Evolutionary conservation across 2,113 vertebrate genomes (phyloP), one percentile per base, ranked within the genome.

Genomic region (Bos indicus): DNA sequence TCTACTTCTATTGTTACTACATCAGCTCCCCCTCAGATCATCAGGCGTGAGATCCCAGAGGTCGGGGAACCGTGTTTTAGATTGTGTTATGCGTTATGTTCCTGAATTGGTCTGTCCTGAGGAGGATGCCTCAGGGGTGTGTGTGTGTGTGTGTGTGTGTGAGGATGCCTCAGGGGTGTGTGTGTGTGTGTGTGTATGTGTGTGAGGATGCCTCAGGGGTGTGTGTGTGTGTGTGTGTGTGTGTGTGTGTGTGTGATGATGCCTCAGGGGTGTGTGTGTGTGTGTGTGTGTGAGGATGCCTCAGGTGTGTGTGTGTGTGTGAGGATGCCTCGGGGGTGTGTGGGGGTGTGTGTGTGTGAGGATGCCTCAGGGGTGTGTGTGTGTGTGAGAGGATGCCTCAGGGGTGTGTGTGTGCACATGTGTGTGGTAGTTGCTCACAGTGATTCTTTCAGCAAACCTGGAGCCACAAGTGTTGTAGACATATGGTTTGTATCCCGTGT

Each of bases 391-490:
- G 40, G 40, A 4, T 40, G 40, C 40, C 40, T 40, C 40, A 40
- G 52, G 30, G 26, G 8, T 46, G 17, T 30, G 71, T 52, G 36
- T 28, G n/a, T 3, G 14, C 14, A 13, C 77, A 7, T 54, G 16
- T 2, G 16, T 4, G 1, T 33, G 21, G 5, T 14, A 0, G 28
- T n/a, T 40, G 13, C 91, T 84, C 21, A 28, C 5, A 36, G 56
- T 14, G 33, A 5, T 71, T 46, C 40, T 51, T 89, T 11, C 54
- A n/a, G 57, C 64, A 33, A 25, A 12, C 30, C 54, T 28, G n/a
- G 54, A 87, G n/a, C 54, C 43, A 11, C 10, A 43, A 0, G 0
- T 16, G 21, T 52, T 5, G 33, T n/a, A 21, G 26, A n/a, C 10
- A 25, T 36, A 16, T 15, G 10, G 26, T 26, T 60, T 85, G n/a